phyloP scores from a whole-genome alignment of 2,797 vertebrate species.

The Etheostoma perlongum region DNA sequence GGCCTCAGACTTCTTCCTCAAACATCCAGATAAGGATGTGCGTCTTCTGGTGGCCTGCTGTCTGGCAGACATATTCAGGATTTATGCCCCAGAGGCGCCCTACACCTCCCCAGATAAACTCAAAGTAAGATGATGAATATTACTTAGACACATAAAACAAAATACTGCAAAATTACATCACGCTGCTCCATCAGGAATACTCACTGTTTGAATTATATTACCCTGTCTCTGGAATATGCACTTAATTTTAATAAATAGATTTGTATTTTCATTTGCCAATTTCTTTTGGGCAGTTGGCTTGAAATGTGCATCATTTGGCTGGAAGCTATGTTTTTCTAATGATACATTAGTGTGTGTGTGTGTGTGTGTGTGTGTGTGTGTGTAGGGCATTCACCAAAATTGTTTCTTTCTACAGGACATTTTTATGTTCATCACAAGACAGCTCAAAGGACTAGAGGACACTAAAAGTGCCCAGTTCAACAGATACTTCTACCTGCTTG shows the following conservation, averaged over 20 bases:
- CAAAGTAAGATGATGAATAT: constrained; percentile 83
- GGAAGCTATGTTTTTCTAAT: too few species aligned
- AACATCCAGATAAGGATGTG: constrained; percentile 98
- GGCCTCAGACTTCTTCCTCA: constrained; percentile 99
- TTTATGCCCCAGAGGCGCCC: constrained; percentile 97
- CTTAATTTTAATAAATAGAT: not conserved
- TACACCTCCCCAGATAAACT: constrained; percentile 98
- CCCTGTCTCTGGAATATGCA: not conserved
- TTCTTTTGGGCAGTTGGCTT: not conserved
- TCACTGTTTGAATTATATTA: not conserved
- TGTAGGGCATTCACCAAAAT: not conserved
- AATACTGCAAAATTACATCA: not conserved
- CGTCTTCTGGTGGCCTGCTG: constrained; percentile 97
- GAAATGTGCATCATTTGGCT: constrained; percentile 17
- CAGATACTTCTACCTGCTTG: constrained; percentile 98
- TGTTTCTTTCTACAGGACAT: constrained; percentile 89
- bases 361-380: not conserved
- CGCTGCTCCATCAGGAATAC: not conserved
- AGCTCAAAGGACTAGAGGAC: constrained; percentile 97
- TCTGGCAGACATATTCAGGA: constrained; percentile 98
- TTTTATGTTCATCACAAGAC: constrained; percentile 99
- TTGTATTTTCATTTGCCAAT: not conserved
- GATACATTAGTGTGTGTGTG: too few species aligned
- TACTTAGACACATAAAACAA: accelerated
- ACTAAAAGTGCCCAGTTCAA: constrained; percentile 99